Conservation (phyloP, 2,113 vertebrate genomes). For the Esox niger region DNA sequence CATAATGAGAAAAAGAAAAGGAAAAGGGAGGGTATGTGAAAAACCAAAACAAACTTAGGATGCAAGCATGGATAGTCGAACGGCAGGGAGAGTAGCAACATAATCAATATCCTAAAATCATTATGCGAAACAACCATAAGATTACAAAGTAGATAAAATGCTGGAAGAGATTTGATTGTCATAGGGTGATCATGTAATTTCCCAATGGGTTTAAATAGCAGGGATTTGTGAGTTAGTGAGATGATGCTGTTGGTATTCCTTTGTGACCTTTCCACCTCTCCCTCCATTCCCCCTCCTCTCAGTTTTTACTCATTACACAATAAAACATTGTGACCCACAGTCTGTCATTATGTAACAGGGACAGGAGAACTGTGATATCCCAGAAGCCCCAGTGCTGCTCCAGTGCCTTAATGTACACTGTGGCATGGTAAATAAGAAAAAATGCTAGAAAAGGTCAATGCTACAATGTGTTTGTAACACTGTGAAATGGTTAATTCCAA, state of each 20-base stretch:
- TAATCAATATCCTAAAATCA: background rate
- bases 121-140: background rate
- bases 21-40: background rate
- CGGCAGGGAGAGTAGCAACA: no score
- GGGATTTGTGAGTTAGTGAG: constrained; percentile 22
- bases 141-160: background rate
- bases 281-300: no score
- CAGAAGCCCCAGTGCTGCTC: background rate
- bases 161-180: background rate
- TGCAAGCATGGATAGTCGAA: no score
- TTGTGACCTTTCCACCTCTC: background rate
- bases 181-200: constrained; percentile 22
- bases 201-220: background rate
- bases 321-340: constrained; percentile 20
- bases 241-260: constrained; percentile 18
- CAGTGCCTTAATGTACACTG: no score
- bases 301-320: constrained; percentile 21
- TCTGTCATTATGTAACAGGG: background rate
- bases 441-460: no score
- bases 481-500: no score
- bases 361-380: background rate
- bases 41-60: background rate
- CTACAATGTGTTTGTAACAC: no score
- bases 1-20: background rate
- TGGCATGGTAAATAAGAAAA: no score